Percentiles rank a stretch among this genome's conserved stretches.
These are phyloP conservation scores for Temnothorax rugatulus DNA, from an alignment of 2,888 invertebrate genomes.

Conservation along the genomic window DNA sequence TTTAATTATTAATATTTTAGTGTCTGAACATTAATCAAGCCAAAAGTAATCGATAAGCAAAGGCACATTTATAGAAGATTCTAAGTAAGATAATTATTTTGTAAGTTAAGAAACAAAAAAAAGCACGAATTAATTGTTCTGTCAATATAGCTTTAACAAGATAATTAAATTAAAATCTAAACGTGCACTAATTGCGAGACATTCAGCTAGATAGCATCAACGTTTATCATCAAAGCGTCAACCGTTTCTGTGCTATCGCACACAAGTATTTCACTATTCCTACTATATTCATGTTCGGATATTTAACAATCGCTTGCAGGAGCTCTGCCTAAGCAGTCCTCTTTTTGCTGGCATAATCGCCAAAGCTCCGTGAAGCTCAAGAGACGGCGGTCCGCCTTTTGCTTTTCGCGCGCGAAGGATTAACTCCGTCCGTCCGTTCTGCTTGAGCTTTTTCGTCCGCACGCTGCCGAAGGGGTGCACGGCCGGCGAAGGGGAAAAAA, in stretches of 20 bases:
- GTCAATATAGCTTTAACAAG: not conserved
- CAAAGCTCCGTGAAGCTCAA: conserved; percentile 75
- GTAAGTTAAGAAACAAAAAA: not conserved
- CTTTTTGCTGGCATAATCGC: conserved; percentile 69
- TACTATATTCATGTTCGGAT: conserved; percentile 63
- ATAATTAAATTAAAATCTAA: not conserved
- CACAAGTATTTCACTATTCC: conserved; percentile 50
- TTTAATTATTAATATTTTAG: conserved; percentile 15
- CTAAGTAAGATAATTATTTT: not conserved
- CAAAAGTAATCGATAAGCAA: not conserved
- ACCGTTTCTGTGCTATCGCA: conserved; percentile 39
- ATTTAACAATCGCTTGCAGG: conserved; percentile 74
- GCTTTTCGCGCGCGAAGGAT: conserved; percentile 76
- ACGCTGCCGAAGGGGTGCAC: not conserved
- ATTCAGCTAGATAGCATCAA: not conserved
- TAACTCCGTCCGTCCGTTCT: conserved; percentile 69
- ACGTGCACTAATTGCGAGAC: not conserved
- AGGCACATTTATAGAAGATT: not conserved
- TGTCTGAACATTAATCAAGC: not conserved
- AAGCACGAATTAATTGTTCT: not conserved
- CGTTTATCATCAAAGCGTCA: conserved; percentile 41
- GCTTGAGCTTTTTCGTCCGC: conserved; percentile 54
- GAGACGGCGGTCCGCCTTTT: conserved; percentile 75
- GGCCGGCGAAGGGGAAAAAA: not conserved
- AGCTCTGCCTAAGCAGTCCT: conserved; percentile 47